These are phyloP conservation scores for Phallusia fumigata DNA, from an alignment of 23 tunicate species.

Conservation along the genomic window DNA sequence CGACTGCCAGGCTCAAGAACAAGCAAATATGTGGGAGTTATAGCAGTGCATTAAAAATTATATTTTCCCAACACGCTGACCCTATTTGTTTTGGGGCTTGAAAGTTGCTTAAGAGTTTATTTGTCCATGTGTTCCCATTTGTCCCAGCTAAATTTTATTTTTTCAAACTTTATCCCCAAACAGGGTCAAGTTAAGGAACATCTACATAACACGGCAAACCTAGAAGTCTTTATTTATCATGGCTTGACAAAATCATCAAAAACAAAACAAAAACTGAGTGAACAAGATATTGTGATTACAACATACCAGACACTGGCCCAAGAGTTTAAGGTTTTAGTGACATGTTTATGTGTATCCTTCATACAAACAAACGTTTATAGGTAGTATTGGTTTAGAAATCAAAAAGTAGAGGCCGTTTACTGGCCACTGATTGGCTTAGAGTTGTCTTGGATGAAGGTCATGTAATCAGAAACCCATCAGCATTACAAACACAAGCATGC, in stretches of 20 bases:
- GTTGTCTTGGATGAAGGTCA: slow-evolving; percentile 46
- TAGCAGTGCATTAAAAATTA: too few relatives aligned
- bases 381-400: neutral
- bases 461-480: slow-evolving; percentile 21
- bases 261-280: slow-evolving; percentile 5
- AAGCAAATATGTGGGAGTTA: too few relatives aligned
- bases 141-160: too few relatives aligned
- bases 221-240: slow-evolving; percentile 23
- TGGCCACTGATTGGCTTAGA: slow-evolving; percentile 29
- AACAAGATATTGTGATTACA: slow-evolving; percentile 45
- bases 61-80: too few relatives aligned
- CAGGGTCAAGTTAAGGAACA: slow-evolving; percentile 45
- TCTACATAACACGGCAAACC: slow-evolving; percentile 21
- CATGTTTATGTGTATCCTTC: too few relatives aligned
- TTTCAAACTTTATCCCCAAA: too few relatives aligned
- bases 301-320: slow-evolving; percentile 49
- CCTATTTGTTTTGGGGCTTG: too few relatives aligned
- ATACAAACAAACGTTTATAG: too few relatives aligned
- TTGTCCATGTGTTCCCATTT: too few relatives aligned
- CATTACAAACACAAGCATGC: slow-evolving; percentile 36
- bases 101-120: too few relatives aligned
- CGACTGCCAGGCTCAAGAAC: too few relatives aligned
- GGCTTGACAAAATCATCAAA: slow-evolving; percentile 11
- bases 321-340: slow-evolving; percentile 11
- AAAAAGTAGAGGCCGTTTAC: neutral